phyloP scores from a whole-genome alignment of 2,113 vertebrate genomes.

The Ranitomeya imitator region DNA sequence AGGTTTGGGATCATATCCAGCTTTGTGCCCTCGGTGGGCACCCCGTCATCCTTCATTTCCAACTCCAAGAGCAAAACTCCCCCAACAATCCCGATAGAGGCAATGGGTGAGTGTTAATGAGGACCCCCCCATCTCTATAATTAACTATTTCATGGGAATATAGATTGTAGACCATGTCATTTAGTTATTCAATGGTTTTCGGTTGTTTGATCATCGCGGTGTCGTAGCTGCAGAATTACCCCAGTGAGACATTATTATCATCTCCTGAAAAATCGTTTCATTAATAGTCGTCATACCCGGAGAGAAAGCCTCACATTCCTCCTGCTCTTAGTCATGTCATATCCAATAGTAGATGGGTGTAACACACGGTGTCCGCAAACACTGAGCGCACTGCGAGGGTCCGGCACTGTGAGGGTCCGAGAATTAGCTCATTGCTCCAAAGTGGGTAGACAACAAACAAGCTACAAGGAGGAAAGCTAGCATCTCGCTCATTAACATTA shows the following conservation, averaged over 20 bases:
- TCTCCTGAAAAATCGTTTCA: background rate
- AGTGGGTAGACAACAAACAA: slow-evolving; percentile 7
- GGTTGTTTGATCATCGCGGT: too few species aligned
- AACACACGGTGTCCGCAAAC: background rate
- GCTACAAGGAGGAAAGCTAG: background rate
- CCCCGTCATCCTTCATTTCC: too few species aligned
- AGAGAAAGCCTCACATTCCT: background rate
- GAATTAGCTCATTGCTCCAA: background rate
- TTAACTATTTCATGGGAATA: too few species aligned
- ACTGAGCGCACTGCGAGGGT: background rate
- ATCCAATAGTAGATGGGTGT: slow-evolving; percentile 19
- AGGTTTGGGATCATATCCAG: too few species aligned
- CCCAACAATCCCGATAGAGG: background rate
- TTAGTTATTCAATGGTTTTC: too few species aligned
- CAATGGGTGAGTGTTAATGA: background rate
- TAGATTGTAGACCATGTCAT: too few species aligned
- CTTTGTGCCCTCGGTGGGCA: too few species aligned
- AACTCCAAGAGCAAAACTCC: background rate
- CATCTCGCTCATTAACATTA: slow-evolving; percentile 27
- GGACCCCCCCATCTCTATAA: background rate
- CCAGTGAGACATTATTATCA: too few species aligned
- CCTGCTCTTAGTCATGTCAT: background rate
- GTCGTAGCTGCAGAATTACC: too few species aligned
- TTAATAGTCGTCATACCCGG: background rate
- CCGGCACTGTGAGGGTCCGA: background rate